These are phyloP conservation scores for Trichoplax adhaerens DNA, from an alignment of 37 sponge, comb jelly and placozoan species.

Conservation along the genomic window DNA sequence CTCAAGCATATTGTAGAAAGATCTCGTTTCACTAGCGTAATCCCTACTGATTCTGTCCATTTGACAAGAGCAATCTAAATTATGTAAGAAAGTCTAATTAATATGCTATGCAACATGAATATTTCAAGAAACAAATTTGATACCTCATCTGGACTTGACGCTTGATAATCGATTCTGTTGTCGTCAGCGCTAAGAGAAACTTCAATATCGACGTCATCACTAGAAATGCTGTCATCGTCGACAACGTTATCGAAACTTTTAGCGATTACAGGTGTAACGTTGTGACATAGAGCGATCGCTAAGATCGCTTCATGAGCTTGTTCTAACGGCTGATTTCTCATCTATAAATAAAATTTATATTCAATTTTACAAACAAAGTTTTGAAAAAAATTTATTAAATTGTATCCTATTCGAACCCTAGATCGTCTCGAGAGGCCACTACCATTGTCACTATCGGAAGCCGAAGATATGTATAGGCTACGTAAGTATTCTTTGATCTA, in stretches of 20 bases:
- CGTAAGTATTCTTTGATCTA: neutral
- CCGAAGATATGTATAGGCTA: neutral
- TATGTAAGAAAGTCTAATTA: slow-evolving; percentile 3
- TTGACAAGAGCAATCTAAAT: slow-evolving; percentile 68
- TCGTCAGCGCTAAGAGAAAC: slow-evolving; percentile 7
- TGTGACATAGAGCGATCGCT: slow-evolving; percentile 80
- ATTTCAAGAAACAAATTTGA: no score
- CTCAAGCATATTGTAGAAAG: slow-evolving; percentile 26
- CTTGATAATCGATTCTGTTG: slow-evolving; percentile 42
- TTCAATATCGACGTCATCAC: slow-evolving; percentile 28
- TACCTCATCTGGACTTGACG: slow-evolving; percentile 90
- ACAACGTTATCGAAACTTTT: slow-evolving; percentile 4
- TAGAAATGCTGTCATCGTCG: slow-evolving; percentile 13
- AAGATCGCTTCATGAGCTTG: slow-evolving; percentile 47
- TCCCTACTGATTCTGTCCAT: slow-evolving; percentile 77
- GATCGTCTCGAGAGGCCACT: neutral
- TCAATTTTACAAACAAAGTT: neutral
- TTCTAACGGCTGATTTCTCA: slow-evolving; percentile 7
- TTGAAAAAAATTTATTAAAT: neutral
- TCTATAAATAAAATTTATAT: slow-evolving; percentile 3
- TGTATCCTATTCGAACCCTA: neutral
- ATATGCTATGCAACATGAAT: neutral
- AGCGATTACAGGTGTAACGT: slow-evolving; percentile 53
- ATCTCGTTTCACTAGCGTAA: slow-evolving; percentile 37
- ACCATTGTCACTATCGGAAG: neutral